phyloP scores from a whole-genome alignment of 2,888 invertebrate genomes.

The Tanytarsus gracilentus region DNA sequence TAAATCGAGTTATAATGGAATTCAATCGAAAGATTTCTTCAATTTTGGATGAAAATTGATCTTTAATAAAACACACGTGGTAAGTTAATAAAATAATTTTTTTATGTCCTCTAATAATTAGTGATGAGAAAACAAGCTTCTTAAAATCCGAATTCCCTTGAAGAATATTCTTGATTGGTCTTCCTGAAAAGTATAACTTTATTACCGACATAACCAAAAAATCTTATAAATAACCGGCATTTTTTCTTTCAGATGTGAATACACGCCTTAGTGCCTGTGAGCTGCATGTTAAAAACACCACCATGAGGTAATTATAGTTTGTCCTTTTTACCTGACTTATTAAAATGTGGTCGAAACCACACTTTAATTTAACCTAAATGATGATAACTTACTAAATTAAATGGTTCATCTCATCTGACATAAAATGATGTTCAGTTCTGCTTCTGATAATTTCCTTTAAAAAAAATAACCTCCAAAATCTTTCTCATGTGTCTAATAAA shows the following conservation, averaged over 20 bases:
- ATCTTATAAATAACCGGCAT: not conserved
- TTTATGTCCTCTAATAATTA: not conserved
- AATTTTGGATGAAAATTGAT: not conserved
- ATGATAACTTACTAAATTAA: conserved; percentile 19
- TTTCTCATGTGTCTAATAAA: too few species aligned
- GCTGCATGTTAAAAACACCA: too few species aligned
- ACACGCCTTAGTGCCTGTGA: not conserved
- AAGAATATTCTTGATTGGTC: conserved; percentile 24
- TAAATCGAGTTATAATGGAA: too few species aligned
- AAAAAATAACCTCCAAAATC: not conserved
- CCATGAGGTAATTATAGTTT: not conserved
- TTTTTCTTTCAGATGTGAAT: not conserved
- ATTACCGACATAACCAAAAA: not conserved
- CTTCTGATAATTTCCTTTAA: conserved; percentile 18
- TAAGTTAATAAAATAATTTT: not conserved
- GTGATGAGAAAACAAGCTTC: conserved; percentile 22
- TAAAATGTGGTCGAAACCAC: not conserved
- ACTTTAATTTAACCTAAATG: not conserved
- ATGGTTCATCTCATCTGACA: conserved; percentile 27
- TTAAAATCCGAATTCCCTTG: conserved; percentile 22
- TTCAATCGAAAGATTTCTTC: too few species aligned
- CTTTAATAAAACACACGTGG: not conserved
- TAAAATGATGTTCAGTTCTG: conserved; percentile 26
- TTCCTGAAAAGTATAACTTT: not conserved
- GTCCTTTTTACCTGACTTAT: not conserved